Percentiles rank a stretch among this genome's conserved stretches.
Evolutionary conservation across 2,113 vertebrate genomes (phyloP).

Genomic region (Apeltes quadracus): DNA sequence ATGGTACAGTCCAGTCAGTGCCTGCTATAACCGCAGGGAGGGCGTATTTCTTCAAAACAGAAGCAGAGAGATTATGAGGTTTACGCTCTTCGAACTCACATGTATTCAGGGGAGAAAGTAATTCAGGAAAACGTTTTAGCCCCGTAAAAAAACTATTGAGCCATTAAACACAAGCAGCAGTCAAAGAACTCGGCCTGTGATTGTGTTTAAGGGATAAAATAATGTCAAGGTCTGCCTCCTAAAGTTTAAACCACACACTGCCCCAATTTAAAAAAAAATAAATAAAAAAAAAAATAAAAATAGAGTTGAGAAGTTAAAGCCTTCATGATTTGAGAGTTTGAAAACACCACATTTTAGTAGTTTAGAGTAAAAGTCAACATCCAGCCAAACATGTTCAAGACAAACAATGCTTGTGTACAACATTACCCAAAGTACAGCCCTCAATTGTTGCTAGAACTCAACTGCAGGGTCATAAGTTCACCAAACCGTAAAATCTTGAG

Average conservation of each 20-base stretch:
- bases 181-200: conserved; percentile 17
- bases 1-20: conserved; percentile 37
- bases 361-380: not conserved
- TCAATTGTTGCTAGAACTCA: conserved; percentile 26
- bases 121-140: not conserved
- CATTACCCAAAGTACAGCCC: conserved; percentile 1
- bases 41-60: not conserved
- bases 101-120: not conserved
- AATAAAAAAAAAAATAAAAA: no score
- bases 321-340: not conserved
- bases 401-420: not conserved
- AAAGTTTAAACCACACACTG: conserved; percentile 20
- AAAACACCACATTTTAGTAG: not conserved
- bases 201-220: conserved; percentile 36
- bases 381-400: no score
- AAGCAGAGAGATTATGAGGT: not conserved
- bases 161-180: conserved; percentile 5
- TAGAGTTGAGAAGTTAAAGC: not conserved
- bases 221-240: conserved; percentile 29
- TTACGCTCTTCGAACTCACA: conserved; percentile 7
- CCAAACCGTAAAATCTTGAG: conserved; percentile 45
- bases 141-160: no score
- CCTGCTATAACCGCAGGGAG: conserved; percentile 24
- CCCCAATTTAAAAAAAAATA: no score
- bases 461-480: conserved; percentile 18